Evolutionary conservation across 1,140 invertebrate species (phyloP).

Genomic region (silkworm (Bombyx mori)): DNA sequence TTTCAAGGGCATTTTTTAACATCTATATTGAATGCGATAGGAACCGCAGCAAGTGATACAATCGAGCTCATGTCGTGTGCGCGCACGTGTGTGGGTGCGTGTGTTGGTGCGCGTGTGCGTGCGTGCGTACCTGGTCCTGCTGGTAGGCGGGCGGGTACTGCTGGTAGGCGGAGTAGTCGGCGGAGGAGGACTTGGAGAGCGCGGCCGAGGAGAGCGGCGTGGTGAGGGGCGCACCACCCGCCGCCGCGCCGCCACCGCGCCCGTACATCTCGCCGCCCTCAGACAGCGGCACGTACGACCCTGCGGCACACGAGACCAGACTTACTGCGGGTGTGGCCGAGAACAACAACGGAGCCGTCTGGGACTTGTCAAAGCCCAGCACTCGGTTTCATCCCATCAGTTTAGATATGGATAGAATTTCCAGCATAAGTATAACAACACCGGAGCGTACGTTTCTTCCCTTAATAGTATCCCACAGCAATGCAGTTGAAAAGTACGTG

Average conservation of each 20-base stretch:
- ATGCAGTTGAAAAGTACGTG: too few relatives aligned
- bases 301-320: conserved; percentile 13
- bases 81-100: conserved; percentile 5
- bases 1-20: too few relatives aligned
- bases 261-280: conserved; percentile 66
- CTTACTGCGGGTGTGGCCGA: too few relatives aligned
- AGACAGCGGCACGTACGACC: conserved; percentile 65
- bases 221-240: conserved; percentile 46
- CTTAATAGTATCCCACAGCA: too few relatives aligned
- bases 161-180: conserved; percentile 67
- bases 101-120: conserved; percentile 6
- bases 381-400: too few relatives aligned
- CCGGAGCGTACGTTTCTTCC: too few relatives aligned
- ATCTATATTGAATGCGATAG: too few relatives aligned
- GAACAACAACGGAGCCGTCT: too few relatives aligned
- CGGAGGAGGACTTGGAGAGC: conserved; percentile 60
- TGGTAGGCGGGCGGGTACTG: conserved; percentile 71
- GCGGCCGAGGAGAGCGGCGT: conserved; percentile 57
- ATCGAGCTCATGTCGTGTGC: neutral
- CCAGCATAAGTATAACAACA: too few relatives aligned
- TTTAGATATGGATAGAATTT: too few relatives aligned
- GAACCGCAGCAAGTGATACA: too few relatives aligned
- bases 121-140: conserved; percentile 62
- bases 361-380: too few relatives aligned
- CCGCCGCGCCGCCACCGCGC: conserved; percentile 54